Evolutionary conservation across 2,888 invertebrate species (phyloP).

Genomic region (Ophion obscuratus): DNA sequence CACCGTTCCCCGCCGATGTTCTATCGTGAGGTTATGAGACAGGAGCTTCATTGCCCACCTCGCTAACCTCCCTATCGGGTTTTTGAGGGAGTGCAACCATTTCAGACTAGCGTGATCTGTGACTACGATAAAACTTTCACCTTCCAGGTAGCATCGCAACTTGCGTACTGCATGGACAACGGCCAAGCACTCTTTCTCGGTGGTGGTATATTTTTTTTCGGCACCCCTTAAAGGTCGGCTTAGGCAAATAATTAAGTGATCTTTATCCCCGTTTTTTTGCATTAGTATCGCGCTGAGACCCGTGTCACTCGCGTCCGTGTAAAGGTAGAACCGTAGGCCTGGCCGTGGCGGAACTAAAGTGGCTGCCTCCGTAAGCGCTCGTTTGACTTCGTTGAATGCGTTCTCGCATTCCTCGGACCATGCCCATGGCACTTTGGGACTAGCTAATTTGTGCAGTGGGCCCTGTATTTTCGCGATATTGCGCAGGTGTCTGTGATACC

Average conservation of each 20-base stretch:
- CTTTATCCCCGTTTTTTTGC: not conserved
- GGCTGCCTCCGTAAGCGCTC: slow-evolving; percentile 21
- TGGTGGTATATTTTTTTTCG: no score
- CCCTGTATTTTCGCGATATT: slow-evolving; percentile 49
- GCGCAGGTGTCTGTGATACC: slow-evolving; percentile 36
- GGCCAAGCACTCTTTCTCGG: slow-evolving; percentile 27
- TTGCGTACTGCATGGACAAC: slow-evolving; percentile 54
- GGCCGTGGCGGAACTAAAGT: slow-evolving; percentile 49
- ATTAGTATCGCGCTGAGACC: slow-evolving; percentile 56
- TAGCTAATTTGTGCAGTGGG: slow-evolving; percentile 42
- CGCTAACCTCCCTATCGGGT: slow-evolving; percentile 62
- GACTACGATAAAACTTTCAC: slow-evolving; percentile 67
- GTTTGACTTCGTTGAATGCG: slow-evolving; percentile 24
- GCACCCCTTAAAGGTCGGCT: no score
- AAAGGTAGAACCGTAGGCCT: slow-evolving; percentile 48
- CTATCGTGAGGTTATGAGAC: slow-evolving; percentile 19
- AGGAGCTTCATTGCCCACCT: slow-evolving; percentile 29
- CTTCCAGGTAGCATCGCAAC: slow-evolving; percentile 65
- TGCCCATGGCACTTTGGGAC: slow-evolving; percentile 34
- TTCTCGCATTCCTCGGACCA: slow-evolving; percentile 45
- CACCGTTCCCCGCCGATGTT: slow-evolving; percentile 16
- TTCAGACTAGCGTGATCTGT: slow-evolving; percentile 70
- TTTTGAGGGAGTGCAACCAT: slow-evolving; percentile 68
- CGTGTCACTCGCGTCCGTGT: slow-evolving; percentile 56
- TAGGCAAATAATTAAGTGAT: no score